These are phyloP conservation scores for Uropsilus gracilis DNA, from an alignment of 2,113 vertebrate species.

Conservation along the genomic window DNA sequence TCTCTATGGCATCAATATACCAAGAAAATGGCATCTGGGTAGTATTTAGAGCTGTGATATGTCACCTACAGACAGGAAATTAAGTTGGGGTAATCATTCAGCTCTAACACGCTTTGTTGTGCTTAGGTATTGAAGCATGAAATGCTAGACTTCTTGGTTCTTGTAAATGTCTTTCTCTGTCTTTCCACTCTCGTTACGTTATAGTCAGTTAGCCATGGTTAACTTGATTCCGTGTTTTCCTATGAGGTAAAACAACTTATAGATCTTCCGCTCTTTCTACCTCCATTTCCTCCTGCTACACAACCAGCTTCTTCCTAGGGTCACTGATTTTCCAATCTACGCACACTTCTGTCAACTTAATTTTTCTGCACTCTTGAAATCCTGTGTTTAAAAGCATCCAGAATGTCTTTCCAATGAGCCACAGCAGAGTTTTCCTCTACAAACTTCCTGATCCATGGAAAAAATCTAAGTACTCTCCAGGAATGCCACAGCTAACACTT, in stretches of 20 bases:
- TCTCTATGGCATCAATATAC: not conserved
- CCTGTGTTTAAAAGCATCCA: not conserved
- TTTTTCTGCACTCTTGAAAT: not conserved
- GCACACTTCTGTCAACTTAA: not conserved
- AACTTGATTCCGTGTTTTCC: not conserved
- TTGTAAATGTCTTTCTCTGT: accelerated
- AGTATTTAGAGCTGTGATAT: not conserved
- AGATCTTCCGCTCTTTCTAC: not conserved
- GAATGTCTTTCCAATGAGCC: not conserved
- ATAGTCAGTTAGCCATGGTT: not conserved
- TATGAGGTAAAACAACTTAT: not conserved
- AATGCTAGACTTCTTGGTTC: not conserved
- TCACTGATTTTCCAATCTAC: not conserved
- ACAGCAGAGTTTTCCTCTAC: not conserved
- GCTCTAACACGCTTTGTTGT: not conserved
- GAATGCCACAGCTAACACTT: not conserved
- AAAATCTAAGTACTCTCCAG: not conserved
- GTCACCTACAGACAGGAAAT: slow-evolving; percentile 32
- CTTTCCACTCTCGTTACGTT: not conserved
- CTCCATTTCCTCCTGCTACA: not conserved
- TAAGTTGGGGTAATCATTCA: slow-evolving; percentile 38
- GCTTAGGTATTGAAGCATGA: not conserved
- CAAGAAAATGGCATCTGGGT: not conserved
- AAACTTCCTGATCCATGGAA: not conserved
- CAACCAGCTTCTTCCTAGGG: not conserved